A percentile compares a stretch with the other conserved stretches of the same genome.
These are phyloP conservation scores for Latrodectus elegans DNA, from an alignment of 2,888 invertebrate species.

Conservation along the genomic window DNA sequence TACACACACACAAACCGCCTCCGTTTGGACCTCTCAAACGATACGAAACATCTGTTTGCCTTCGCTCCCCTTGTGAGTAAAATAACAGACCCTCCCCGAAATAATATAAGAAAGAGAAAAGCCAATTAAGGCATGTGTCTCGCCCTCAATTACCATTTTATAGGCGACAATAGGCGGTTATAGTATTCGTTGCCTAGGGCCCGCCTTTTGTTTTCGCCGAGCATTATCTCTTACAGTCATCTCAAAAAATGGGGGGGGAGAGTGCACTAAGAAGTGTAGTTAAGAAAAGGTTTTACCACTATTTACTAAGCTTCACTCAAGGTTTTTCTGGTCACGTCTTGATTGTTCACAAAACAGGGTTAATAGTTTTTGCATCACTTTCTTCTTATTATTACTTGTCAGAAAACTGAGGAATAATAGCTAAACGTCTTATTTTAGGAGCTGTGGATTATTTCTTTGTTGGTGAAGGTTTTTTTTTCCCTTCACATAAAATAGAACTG, in stretches of 20 bases:
- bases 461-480: too few relatives aligned
- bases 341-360: background rate
- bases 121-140: constrained; percentile 4
- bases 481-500: too few relatives aligned
- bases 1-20: background rate
- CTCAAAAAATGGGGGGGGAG: background rate
- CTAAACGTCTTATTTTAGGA: too few relatives aligned
- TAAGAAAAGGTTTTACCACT: background rate
- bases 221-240: background rate
- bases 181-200: background rate
- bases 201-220: background rate
- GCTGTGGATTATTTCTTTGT: too few relatives aligned
- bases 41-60: background rate
- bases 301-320: background rate
- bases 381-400: too few relatives aligned
- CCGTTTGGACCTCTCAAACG: background rate
- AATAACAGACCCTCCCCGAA: background rate
- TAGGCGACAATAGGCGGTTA: constrained; percentile 25
- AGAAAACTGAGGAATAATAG: too few relatives aligned
- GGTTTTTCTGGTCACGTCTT: constrained; percentile 3
- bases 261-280: background rate
- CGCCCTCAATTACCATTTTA: constrained; percentile 9
- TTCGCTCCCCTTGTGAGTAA: background rate
- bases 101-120: background rate
- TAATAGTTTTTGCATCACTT: too few relatives aligned